Evolutionary conservation across 1,140 invertebrate species (phyloP), one percentile per base, ranked within the genome.

Genomic region (Phenacoccus solenopsis): DNA sequence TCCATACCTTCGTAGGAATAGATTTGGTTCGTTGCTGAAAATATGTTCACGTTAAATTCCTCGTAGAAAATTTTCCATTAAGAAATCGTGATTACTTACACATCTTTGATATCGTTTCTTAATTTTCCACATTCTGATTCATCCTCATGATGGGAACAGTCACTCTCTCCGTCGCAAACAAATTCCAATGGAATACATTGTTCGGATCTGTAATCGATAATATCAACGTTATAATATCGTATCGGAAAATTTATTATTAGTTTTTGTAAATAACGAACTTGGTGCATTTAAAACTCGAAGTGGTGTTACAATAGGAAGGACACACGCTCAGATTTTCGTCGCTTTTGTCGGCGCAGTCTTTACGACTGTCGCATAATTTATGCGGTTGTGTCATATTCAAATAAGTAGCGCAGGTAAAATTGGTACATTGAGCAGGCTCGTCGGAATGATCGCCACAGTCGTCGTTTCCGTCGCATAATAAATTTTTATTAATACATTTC

Each of bases 271-370:
- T 4, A 16, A n/a, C 38, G 38, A n/a, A 59, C 22, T 70, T 57
- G 9, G 13, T 2, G 49, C 69, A 57, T 22, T 61, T 57, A 13
- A 22, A 70, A 61, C 12, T 69, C 64, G 32, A 64, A 28, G 61
- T 61, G 1, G 30, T 67, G 73, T 79, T 24, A 68, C 73, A 75
- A 16, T 79, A 83, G 76, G 88, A 90, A 20, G 80, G 78, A 74
- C 90, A 91, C 4, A 81, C 78, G 30, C 79, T 76, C 0, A 83
- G 83, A 70, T 84, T 82, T 78, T 94, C 92, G 76, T 94, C 92
- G 28, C 82, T 85, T 74, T 88, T 87, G 76, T 94, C 91, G 57
- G 81, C 80, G 76, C 93, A 95, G 76, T 94, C 86, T 25, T 87
- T 79, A 4, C 86, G 80, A 9, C 89, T 88, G 78, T 94, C 89